Base-by-base conservation (phyloP, 2,797 vertebrate species). In the Myotis planiceps region DNA sequence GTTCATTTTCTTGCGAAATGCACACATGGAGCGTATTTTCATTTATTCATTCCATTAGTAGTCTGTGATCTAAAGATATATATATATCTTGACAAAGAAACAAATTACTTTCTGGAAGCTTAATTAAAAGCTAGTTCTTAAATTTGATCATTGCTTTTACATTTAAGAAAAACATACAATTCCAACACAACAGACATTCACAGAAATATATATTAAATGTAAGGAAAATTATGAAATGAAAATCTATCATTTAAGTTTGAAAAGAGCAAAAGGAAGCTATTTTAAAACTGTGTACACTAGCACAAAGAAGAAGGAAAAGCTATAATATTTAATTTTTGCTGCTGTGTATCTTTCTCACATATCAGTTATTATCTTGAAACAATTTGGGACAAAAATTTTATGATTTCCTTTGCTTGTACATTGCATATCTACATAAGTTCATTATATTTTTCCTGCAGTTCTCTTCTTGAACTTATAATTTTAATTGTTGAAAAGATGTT, bases 271-370 rank as follows among this genome's bases (percentile, higher is more conserved):
- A 39, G 32, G 4, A 25, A 60, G 25, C 25, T 76, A 16, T 42
- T 81, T 80, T 37, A 78, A 91, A 88, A 92, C 25, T 76, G 16
- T 49, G 0, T 47, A 58, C 10, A 51, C 51, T 51, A 68, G 37
- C 23, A 47, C 29, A 82, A 94, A 91, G 9, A 42, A 32, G 5
- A 84, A 49, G 23, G 34, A 71, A 76, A 81, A 60, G 3, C 3
- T 75, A 9, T 42, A 58, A 21, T 71, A 71, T 63, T 89, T 85
- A 60, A n/a, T 86, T 86, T 87, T 95, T 88, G 39, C 42, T 85
- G 82, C 5, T 69, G 16, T 72, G 12, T 66, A 39, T 0, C 15
- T 90, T 66, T 12, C 8, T 90, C 12, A 58, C 14, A 4, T 75
- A 74, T 45, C 58, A 80, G 0, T 71, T 95, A 23, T 69, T 85